phyloP scores from a whole-genome alignment of 2,113 vertebrate genomes.

The Lagenorhynchus albirostris region DNA sequence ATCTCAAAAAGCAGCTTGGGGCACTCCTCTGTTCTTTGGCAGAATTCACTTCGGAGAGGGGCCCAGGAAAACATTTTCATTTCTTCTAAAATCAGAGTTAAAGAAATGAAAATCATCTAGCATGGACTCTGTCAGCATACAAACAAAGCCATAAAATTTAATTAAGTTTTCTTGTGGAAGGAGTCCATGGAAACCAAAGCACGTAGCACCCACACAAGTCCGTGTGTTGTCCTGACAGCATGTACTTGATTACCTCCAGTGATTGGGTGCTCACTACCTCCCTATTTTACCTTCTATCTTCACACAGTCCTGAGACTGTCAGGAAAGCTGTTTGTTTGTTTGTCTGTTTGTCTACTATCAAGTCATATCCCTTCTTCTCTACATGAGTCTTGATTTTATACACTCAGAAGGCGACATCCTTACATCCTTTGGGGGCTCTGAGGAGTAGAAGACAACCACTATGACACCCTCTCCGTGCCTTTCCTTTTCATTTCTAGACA shows the following conservation, averaged over 20 bases:
- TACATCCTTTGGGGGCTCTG: too few relatives aligned
- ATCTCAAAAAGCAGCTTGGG: not conserved
- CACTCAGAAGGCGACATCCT: not conserved
- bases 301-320: not conserved
- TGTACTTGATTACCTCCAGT: not conserved
- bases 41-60: not conserved
- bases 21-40: not conserved
- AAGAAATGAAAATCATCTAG: not conserved
- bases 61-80: not conserved
- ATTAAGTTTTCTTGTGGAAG: not conserved
- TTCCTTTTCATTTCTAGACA: not conserved
- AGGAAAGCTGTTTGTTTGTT: not conserved
- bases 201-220: not conserved
- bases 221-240: too few relatives aligned
- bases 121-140: not conserved
- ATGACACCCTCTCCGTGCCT: not conserved
- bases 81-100: not conserved
- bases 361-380: not conserved
- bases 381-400: not conserved
- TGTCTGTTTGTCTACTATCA: not conserved
- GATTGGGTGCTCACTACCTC: not conserved
- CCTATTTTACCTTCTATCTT: not conserved
- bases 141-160: not conserved
- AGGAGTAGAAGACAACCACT: not conserved
- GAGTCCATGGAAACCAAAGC: not conserved